These are phyloP conservation scores for Loripinus fragilis DNA, from an alignment of 2,888 invertebrate genomes.

Conservation along the genomic window DNA sequence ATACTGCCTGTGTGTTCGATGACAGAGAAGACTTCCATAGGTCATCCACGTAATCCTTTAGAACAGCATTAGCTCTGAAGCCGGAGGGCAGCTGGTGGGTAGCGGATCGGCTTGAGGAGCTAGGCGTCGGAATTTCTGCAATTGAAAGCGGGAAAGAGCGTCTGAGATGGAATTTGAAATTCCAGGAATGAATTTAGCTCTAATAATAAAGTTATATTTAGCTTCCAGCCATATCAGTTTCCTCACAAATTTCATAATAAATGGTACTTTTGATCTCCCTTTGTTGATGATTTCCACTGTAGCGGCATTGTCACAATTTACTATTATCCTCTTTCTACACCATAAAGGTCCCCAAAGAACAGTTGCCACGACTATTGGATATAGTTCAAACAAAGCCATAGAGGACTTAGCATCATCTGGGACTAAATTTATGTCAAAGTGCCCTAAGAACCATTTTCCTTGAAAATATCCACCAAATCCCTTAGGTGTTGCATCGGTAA, in stretches of 20 bases:
- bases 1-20: not conserved
- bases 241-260: not conserved
- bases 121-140: not conserved
- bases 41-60: not conserved
- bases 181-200: not conserved
- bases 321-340: not conserved
- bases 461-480: not conserved
- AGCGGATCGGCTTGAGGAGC: not conserved
- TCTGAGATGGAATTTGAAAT: not conserved
- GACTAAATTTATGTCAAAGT: not conserved
- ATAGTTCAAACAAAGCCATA: not conserved
- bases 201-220: not conserved
- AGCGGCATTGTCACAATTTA: not conserved
- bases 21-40: not conserved
- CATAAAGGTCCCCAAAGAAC: not conserved
- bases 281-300: not conserved
- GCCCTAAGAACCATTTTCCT: not conserved
- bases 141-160: too few species aligned
- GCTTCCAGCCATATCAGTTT: not conserved
- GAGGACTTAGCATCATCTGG: not conserved
- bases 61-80: constrained; percentile 12
- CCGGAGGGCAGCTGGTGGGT: not conserved
- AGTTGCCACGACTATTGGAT: not conserved
- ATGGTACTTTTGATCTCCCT: not conserved
- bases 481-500: not conserved